Base-by-base conservation (phyloP, 2,888 invertebrate species). In the Protophormia terraenovae region DNA sequence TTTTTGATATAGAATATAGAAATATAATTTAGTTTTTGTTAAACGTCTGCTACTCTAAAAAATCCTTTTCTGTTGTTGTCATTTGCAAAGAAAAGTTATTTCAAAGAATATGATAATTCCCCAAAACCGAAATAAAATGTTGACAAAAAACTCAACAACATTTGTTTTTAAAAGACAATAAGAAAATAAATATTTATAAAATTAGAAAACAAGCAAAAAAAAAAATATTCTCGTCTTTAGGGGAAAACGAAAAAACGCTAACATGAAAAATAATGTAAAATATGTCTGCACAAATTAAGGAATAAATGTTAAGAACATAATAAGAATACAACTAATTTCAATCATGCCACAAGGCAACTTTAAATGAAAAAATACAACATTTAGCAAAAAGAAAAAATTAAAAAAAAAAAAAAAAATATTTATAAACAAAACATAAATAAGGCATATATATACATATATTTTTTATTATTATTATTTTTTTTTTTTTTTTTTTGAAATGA, bases 261-360 rank as follows among this genome's bases (percentile, higher is more conserved):
- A 53, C 78, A 64, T 41, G 27, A 38, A 41, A 24, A 35, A 50
- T 10, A 67, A 67, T 32, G 71, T 53, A 71, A 24, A 69, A 71
- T 24, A 38, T 55, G 22, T 53, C 12, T 53, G 35, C 22, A n/a
- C 4, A 66, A 66, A 16, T 27, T 3, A 62, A 32, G 32, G 58
- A 58, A 58, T 32, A 58, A 58, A 32, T 16, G 29, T 67, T 19
- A 29, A 58, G 8, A 64, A 47, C 24, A 55, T 77, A 77, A 72
- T 50, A 77, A 72, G 35, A 72, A 53, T 29, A 72, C 80, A 71
- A 81, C 81, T 78, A 86, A 86, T 86, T 86, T 75, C 35, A 32
- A 75, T 71, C 24, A 24, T 38, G 86, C 84, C 81, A 32, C 14
- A 58, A 69, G 83, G 71, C 78, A 77, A 72, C 5, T 58, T 22